Conservation (phyloP, 2,797 vertebrate genomes). For the Lithobates sylvaticus region DNA sequence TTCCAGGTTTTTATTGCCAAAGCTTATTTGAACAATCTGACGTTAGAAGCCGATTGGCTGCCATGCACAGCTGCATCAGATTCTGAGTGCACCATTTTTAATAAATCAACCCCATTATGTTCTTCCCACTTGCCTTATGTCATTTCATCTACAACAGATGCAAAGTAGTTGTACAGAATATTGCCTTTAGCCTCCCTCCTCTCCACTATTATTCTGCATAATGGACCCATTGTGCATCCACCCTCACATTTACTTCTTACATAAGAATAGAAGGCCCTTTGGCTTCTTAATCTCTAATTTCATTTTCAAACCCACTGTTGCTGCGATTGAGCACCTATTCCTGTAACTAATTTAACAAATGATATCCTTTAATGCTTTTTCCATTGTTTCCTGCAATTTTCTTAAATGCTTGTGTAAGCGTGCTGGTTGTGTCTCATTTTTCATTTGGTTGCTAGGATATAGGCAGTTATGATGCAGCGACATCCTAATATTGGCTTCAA, state of each 20-base stretch:
- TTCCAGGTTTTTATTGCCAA: too few relatives aligned
- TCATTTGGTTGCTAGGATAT: slow-evolving; percentile 58
- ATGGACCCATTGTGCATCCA: slow-evolving; percentile 43
- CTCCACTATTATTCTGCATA: slow-evolving; percentile 50
- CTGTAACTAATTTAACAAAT: slow-evolving; percentile 42
- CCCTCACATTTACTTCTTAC: slow-evolving; percentile 44
- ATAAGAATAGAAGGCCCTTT: slow-evolving; percentile 34
- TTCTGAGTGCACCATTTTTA: too few relatives aligned
- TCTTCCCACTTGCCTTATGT: slow-evolving; percentile 33
- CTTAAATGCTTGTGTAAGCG: slow-evolving; percentile 45
- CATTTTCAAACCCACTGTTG: slow-evolving; percentile 23
- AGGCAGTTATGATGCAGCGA: slow-evolving; percentile 34
- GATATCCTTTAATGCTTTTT: slow-evolving; percentile 27
- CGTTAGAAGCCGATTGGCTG: too few relatives aligned
- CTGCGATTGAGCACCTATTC: slow-evolving; percentile 16
- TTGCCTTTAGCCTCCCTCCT: slow-evolving; percentile 24
- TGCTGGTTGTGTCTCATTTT: slow-evolving; percentile 45
- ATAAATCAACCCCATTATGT: too few relatives aligned
- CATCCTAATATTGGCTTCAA: slow-evolving; percentile 53
- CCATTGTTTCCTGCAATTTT: slow-evolving; percentile 49
- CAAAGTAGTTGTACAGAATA: slow-evolving; percentile 48
- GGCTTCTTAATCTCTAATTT: slow-evolving; percentile 41
- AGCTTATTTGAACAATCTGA: too few relatives aligned
- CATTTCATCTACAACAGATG: slow-evolving; percentile 35
- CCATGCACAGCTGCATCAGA: too few relatives aligned